Percentiles rank a stretch among this genome's conserved stretches.
Conservation (phyloP, 2,888 invertebrate genomes). For the Cordilura impudica region DNA sequence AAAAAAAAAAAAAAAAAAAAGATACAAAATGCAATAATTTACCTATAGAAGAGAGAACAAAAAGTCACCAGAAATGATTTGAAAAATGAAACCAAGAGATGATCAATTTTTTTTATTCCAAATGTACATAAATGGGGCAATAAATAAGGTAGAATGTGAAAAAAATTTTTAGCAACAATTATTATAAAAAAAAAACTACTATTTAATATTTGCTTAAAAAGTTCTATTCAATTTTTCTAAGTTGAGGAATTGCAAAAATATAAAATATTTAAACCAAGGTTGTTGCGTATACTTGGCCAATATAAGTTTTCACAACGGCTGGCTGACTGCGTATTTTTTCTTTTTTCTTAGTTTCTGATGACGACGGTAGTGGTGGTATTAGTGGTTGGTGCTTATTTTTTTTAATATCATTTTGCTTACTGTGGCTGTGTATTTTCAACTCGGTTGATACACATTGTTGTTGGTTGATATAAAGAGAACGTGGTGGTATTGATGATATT, state of each 20-base stretch:
- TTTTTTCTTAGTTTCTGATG: conserved; percentile 17
- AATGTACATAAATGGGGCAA: neutral
- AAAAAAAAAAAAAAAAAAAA: conserved; percentile 9
- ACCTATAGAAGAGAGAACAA: conserved; percentile 5
- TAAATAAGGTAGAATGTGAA: neutral
- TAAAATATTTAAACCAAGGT: conserved; percentile 56
- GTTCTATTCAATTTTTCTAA: neutral
- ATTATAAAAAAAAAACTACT: neutral
- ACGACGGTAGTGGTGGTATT: conserved; percentile 40
- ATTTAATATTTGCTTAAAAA: neutral
- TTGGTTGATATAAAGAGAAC: conserved; percentile 37
- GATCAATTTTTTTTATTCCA: conserved; percentile 1
- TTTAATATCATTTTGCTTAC: conserved; percentile 58
- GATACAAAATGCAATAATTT: neutral
- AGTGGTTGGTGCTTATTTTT: conserved; percentile 57
- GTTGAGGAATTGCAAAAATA: conserved; percentile 14
- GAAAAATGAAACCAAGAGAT: conserved; percentile 12
- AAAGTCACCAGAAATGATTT: conserved; percentile 16
- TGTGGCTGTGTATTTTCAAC: conserved; percentile 43
- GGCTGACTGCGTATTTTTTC: conserved; percentile 25
- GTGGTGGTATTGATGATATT: conserved; percentile 36
- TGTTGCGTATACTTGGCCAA: conserved; percentile 59
- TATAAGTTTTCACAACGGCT: conserved; percentile 46
- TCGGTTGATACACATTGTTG: conserved; percentile 31
- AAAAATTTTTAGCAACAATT: neutral